Base-by-base conservation (phyloP, 1,140 invertebrate genomes). In the Lepeophtheirus salmonis region DNA sequence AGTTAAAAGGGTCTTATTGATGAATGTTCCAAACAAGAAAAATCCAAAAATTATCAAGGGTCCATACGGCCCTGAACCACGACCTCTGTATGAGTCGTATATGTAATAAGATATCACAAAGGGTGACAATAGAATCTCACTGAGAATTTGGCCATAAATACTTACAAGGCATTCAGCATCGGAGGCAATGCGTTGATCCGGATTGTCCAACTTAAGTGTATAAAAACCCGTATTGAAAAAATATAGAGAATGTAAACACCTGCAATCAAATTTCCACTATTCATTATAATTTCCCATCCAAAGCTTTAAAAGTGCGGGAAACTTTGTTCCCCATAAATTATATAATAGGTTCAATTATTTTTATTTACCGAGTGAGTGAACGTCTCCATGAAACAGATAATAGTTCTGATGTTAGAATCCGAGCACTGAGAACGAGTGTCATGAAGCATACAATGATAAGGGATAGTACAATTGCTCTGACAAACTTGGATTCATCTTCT, bases 1-100 rank as follows among this genome's bases (percentile, higher is more conserved):
- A 2, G 75, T 72, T 72, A 81, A 78, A 0, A 81, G 66, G 2
- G 78, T 63, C 63, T 76, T 78, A 67, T 80, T 80, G 20, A 79
- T 67, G 2, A 77, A 59, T 0, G 77, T 78, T 13, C 73, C 73
- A 4, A 79, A 59, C 2, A 78, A n/a, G 65, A 81, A 81, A 63
- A 78, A 79, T 0, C 68, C 61, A 62, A 79, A 72, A 22, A 78
- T 74, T 61, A 71, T 71, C 14, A 75, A 67, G 48, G 78, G 78
- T 12, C 79, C 79, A 24, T 79, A 63, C 68, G 73, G 78, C 12
- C 78, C 77, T 54, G 75, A 41, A n/a, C 30, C 30, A 10, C 30
- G 6, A 6, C 30, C 30, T 41, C 30, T 6, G n/a, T 41, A 41
- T n/a, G 30, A 41, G 30, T 41, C 30, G n/a, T 41, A 41, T 6